Conservation (phyloP, 2,113 vertebrate species). For the Microcebus lehilahytsara region DNA sequence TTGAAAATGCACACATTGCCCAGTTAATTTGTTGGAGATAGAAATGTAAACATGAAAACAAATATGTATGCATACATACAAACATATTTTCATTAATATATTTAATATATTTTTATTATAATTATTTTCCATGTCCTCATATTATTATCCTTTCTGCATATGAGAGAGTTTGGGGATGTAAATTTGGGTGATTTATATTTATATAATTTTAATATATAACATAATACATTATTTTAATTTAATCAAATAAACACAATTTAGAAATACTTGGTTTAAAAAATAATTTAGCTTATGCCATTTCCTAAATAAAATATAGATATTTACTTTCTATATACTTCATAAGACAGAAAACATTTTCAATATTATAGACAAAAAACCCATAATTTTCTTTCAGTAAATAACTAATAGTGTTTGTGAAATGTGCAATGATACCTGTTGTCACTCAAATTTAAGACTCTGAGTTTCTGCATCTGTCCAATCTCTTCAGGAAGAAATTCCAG, state of each 20-base stretch:
- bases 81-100: not conserved
- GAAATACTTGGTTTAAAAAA: not conserved
- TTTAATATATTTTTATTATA: not conserved
- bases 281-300: not conserved
- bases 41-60: not conserved
- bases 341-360: not conserved
- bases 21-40: not conserved
- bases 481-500: slow-evolving; percentile 98
- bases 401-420: not conserved
- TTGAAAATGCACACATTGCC: not conserved
- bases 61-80: not conserved
- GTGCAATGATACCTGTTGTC: slow-evolving; percentile 93
- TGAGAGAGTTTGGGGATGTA: not conserved
- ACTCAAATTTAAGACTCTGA: slow-evolving; percentile 96
- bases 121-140: not conserved
- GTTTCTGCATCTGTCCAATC: slow-evolving; percentile 99
- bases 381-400: slow-evolving; percentile 33
- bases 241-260: not conserved
- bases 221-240: not conserved
- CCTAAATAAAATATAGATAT: not conserved
- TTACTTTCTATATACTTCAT: not conserved
- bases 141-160: not conserved
- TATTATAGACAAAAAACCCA: not conserved
- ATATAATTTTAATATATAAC: slow-evolving; percentile 26
- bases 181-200: not conserved